Evolutionary conservation across 1,140 invertebrate genomes (phyloP), one percentile per base, ranked within the genome.

Genomic region (Apis mellifera): DNA sequence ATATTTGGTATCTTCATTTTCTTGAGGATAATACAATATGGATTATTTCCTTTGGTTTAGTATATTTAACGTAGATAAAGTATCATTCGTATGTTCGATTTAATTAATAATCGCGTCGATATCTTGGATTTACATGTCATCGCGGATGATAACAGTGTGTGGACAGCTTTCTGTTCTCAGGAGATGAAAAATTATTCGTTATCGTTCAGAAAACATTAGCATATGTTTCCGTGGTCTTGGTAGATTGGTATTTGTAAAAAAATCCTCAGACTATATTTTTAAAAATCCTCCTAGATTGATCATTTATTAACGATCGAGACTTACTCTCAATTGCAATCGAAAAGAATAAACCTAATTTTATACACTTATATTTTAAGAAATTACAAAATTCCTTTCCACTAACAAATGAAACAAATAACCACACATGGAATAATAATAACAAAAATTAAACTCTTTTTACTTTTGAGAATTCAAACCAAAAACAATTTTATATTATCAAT

Each of bases 121-220:
- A 88, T 86, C 87, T 62, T 48, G 50, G 19, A 64, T 77, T 86
- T 55, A 68, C 65, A 23, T 54, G 55, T 32, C 17, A 52, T 59
- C 57, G 13, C 21, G 59, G 62, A 71, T 48, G 88, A 89, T 89
- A 89, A 89, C 84, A 48, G 17, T 89, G 84, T 89, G 64, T 89
- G 87, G 82, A 78, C 88, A 89, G 88, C 76, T 86, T 74, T 73
- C 78, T 62, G 78, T 89, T 89, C 88, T 89, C 88, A 89, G 65
- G 71, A 89, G 87, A 86, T 89, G 73, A 82, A 83, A 86, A 84
- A 89, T 89, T 86, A 71, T 59, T 13, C 74, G 77, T 88, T 89
- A 89, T 89, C 87, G 23, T 55, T 88, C 32, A 81, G 68, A 81
- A 73, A 88, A 88, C 86, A 84, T 60, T 65, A 75, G 66, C 86